Evolutionary conservation across 2,797 vertebrate genomes (phyloP).

Genomic region (Champsocephalus gunnari): DNA sequence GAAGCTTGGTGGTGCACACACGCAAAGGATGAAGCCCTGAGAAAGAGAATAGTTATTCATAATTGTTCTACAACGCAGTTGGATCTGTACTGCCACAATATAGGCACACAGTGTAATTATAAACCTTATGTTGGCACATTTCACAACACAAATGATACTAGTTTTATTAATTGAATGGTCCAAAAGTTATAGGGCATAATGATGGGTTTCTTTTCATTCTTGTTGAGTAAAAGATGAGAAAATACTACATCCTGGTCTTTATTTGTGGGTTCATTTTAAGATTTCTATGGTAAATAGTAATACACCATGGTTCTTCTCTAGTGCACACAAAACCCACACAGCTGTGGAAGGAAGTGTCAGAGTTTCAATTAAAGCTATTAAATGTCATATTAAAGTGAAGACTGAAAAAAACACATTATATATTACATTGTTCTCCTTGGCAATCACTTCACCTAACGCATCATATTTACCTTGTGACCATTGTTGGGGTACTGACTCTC

Average conservation of each 20-base stretch:
- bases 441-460: not conserved
- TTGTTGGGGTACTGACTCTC: not conserved
- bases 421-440: not conserved
- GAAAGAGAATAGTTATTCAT: not conserved
- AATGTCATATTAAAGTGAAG: too few species aligned
- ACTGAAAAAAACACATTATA: too few species aligned
- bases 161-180: not conserved
- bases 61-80: not conserved
- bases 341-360: slow-evolving; percentile 59
- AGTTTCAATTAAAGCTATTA: slow-evolving; percentile 67
- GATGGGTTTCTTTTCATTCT: not conserved
- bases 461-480: not conserved
- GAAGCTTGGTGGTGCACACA: slow-evolving; percentile 14
- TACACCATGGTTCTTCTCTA: not conserved
- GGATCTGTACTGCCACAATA: not conserved
- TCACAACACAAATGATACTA: not conserved
- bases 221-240: not conserved
- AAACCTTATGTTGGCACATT: not conserved
- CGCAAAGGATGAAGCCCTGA: not conserved
- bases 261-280: not conserved
- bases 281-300: not conserved
- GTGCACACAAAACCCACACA: slow-evolving; percentile 18
- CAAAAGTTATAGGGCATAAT: not conserved
- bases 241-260: too few species aligned
- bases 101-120: not conserved